Evolutionary conservation across 2,797 vertebrate species (phyloP).

Genomic region (Parambassis ranga): DNA sequence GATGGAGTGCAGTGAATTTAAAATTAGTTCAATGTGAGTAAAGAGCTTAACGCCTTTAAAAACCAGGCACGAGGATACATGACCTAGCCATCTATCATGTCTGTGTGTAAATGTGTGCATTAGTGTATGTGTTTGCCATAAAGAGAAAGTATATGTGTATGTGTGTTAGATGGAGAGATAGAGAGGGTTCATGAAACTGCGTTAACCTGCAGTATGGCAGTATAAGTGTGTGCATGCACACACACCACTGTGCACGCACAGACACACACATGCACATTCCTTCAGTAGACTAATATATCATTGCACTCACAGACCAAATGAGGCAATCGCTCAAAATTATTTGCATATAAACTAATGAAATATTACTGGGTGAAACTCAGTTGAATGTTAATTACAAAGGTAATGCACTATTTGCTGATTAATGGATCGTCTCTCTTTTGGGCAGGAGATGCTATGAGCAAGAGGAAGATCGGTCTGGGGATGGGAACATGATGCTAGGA

Average conservation of each 20-base stretch:
- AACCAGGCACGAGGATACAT: slow-evolving; percentile 57
- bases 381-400: slow-evolving; percentile 96
- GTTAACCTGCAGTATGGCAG: slow-evolving; percentile 46
- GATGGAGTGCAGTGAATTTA: slow-evolving; percentile 74
- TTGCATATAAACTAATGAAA: slow-evolving; percentile 97
- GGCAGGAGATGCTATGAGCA: slow-evolving; percentile 58
- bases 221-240: background rate
- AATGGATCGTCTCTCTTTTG: slow-evolving; percentile 92
- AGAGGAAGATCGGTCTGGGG: slow-evolving; percentile 57
- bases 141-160: background rate
- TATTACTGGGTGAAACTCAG: slow-evolving; percentile 95
- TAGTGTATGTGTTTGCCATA: background rate
- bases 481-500: slow-evolving; percentile 18
- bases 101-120: background rate
- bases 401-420: slow-evolving; percentile 99
- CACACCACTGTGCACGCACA: background rate
- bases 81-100: slow-evolving; percentile 67
- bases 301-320: slow-evolving; percentile 89
- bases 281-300: slow-evolving; percentile 88
- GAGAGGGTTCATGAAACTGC: slow-evolving; percentile 57
- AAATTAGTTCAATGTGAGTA: slow-evolving; percentile 68
- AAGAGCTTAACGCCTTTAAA: slow-evolving; percentile 70
- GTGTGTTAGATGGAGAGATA: slow-evolving; percentile 6
- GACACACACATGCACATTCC: slow-evolving; percentile 35
- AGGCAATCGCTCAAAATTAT: slow-evolving; percentile 98